Evolutionary conservation across 1,140 invertebrate species (phyloP).

Genomic region (Hylyphantes graminicola): DNA sequence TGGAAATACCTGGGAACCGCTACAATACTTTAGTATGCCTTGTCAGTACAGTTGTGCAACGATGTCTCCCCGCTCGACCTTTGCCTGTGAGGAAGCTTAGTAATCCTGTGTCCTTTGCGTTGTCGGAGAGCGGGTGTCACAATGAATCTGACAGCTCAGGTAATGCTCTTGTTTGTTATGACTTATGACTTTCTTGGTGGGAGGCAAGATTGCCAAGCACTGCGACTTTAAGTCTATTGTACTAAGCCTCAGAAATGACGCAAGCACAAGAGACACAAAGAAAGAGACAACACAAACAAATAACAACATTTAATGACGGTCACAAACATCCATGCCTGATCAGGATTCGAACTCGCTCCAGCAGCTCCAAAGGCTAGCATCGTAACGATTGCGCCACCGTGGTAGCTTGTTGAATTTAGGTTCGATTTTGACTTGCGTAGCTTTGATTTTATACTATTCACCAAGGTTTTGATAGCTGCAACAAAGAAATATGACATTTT

Average conservation of each 20-base stretch:
- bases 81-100: slow-evolving; percentile 50
- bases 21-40: slow-evolving; percentile 48
- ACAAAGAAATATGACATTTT: too few species aligned
- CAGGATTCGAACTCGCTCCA: too few species aligned
- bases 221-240: too few species aligned
- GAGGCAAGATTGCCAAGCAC: too few species aligned
- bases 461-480: too few species aligned
- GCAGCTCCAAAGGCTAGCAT: too few species aligned
- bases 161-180: slow-evolving; percentile 28
- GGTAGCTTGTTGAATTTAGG: background rate
- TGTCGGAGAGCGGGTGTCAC: slow-evolving; percentile 51
- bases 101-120: slow-evolving; percentile 58
- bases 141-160: slow-evolving; percentile 62
- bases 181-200: too few species aligned
- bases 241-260: too few species aligned
- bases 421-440: background rate
- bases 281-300: too few species aligned
- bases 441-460: background rate
- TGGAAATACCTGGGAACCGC: slow-evolving; percentile 24
- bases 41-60: slow-evolving; percentile 59
- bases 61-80: slow-evolving; percentile 56
- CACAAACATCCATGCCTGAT: too few species aligned
- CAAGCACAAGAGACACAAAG: too few species aligned
- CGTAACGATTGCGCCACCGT: background rate
- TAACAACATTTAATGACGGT: too few species aligned